phyloP scores from a whole-genome alignment of 2,888 invertebrate genomes.

The Cryptocephalus primarius region DNA sequence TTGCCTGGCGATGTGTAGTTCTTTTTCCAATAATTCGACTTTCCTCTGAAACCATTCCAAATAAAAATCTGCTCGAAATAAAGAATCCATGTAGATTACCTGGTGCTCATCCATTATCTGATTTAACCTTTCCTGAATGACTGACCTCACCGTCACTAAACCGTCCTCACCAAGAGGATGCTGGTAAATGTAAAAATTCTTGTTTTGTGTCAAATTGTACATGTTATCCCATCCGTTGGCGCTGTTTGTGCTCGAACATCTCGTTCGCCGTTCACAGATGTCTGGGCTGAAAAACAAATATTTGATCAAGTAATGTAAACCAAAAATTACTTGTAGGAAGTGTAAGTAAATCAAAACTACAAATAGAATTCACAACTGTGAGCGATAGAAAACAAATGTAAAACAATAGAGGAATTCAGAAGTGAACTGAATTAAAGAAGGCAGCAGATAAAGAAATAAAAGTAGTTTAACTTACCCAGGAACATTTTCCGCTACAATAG shows the following conservation, averaged over 20 bases:
- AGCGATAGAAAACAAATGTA: too few relatives aligned
- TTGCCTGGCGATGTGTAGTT: conserved; percentile 66
- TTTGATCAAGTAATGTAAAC: too few relatives aligned
- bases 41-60: conserved; percentile 45
- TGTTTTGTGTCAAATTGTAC: conserved; percentile 21
- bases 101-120: conserved; percentile 73
- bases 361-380: too few relatives aligned
- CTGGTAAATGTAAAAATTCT: conserved; percentile 15
- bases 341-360: too few relatives aligned
- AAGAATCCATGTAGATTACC: conserved; percentile 38
- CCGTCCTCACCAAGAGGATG: conserved; percentile 56
- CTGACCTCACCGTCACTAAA: conserved; percentile 57
- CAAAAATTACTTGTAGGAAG: too few relatives aligned
- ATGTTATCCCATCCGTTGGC: conserved; percentile 29
- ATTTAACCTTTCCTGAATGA: conserved; percentile 65
- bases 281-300: too few relatives aligned
- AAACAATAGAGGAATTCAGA: too few relatives aligned
- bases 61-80: not conserved
- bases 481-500: conserved; percentile 35
- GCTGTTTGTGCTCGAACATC: conserved; percentile 33
- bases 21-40: conserved; percentile 65
- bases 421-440: too few relatives aligned
- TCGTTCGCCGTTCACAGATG: conserved; percentile 23
- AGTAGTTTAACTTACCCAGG: conserved; percentile 17
- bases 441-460: too few relatives aligned